These are phyloP conservation scores for Lepus americanus DNA, from an alignment of 2,113 vertebrate species.

Conservation along the genomic window DNA sequence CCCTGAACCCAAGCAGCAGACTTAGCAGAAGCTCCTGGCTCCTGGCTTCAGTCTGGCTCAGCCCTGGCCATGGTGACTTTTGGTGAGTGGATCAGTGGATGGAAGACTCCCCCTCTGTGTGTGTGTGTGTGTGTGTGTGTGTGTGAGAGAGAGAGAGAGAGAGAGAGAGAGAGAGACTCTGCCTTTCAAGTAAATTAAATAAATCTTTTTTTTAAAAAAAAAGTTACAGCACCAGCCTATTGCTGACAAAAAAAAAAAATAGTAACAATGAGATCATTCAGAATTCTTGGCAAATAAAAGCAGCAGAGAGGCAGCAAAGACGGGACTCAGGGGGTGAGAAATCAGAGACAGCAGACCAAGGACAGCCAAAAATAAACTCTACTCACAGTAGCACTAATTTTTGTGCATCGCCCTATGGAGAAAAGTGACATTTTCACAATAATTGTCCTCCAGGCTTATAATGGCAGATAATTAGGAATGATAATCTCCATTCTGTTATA, in stretches of 20 bases:
- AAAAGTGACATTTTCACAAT: background rate
- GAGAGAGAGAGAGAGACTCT: too few species aligned
- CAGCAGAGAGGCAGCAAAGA: background rate
- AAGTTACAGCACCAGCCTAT: background rate
- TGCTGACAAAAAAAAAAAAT: background rate
- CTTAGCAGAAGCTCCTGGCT: too few species aligned
- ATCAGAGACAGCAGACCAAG: background rate
- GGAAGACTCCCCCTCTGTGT: too few species aligned
- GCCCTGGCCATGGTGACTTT: too few species aligned
- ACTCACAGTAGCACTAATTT: background rate
- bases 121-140: too few species aligned
- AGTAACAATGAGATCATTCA: background rate
- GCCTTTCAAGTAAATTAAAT: too few species aligned
- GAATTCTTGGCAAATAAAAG: slow-evolving; percentile 28
- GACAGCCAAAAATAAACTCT: background rate
- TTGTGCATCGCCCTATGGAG: background rate
- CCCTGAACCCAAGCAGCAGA: too few species aligned
- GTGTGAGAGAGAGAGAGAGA: too few species aligned
- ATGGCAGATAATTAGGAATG: slow-evolving; percentile 19
- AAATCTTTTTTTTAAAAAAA: too few species aligned
- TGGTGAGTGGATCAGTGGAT: too few species aligned
- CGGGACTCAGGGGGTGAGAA: background rate
- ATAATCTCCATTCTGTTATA: slow-evolving; percentile 47
- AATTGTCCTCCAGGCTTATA: background rate
- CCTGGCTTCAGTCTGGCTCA: too few species aligned